These are phyloP conservation scores for Pteruthius melanotis DNA, from an alignment of 2,113 vertebrate genomes.

Conservation along the genomic window DNA sequence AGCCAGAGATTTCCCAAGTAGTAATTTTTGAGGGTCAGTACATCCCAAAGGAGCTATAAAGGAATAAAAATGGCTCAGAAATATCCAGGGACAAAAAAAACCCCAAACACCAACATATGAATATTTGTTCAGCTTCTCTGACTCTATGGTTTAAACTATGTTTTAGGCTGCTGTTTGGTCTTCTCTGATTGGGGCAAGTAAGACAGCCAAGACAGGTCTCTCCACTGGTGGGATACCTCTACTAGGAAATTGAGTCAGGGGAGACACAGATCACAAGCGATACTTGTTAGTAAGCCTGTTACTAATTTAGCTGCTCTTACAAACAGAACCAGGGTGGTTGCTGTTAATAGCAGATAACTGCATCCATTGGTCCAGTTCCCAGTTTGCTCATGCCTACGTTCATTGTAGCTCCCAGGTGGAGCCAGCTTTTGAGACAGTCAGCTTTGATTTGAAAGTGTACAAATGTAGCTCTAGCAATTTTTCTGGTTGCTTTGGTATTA, in stretches of 20 bases:
- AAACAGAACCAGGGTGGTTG: background rate
- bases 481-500: background rate
- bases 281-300: background rate
- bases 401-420: rapidly evolving
- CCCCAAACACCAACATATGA: background rate
- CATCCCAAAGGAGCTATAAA: background rate
- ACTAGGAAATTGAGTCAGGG: background rate
- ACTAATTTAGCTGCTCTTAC: background rate
- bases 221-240: background rate
- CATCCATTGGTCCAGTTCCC: background rate
- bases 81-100: background rate
- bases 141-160: background rate
- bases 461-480: background rate
- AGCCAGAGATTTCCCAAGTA: background rate
- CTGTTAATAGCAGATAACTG: background rate
- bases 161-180: background rate
- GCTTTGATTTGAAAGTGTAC: background rate
- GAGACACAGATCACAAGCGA: background rate
- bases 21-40: background rate
- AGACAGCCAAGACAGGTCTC: background rate
- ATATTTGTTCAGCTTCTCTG: background rate
- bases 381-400: rapidly evolving
- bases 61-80: background rate
- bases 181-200: background rate
- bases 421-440: background rate